Conservation (phyloP, 2,888 invertebrate species). For the Chromoteleia sp. region DNA sequence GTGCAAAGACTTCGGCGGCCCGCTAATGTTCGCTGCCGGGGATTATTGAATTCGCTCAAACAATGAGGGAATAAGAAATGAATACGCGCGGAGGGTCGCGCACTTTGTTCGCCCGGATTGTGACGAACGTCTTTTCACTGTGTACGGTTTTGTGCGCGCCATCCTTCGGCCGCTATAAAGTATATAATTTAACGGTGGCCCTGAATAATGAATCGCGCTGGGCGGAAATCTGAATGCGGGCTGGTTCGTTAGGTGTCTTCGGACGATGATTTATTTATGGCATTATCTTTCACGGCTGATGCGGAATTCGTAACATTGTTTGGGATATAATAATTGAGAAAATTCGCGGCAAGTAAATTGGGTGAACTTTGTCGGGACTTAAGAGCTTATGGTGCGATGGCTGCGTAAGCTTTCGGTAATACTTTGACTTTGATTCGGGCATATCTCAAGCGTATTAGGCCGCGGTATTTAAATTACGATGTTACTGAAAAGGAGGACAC, state of each 20-base stretch:
- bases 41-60: conserved; percentile 62
- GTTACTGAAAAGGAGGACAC: too few species aligned
- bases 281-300: conserved; percentile 35
- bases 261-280: conserved; percentile 57
- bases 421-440: conserved; percentile 58
- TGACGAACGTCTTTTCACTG: conserved; percentile 61
- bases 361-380: conserved; percentile 46
- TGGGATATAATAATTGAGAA: conserved; percentile 43
- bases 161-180: conserved; percentile 25
- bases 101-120: conserved; percentile 51
- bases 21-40: conserved; percentile 50
- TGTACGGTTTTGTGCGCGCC: conserved; percentile 36
- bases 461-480: not conserved
- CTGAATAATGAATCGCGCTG: conserved; percentile 41
- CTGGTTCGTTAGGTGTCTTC: conserved; percentile 44
- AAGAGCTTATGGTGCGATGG: conserved; percentile 50
- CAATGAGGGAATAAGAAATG: conserved; percentile 61
- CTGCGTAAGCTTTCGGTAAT: conserved; percentile 51
- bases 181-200: conserved; percentile 48
- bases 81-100: conserved; percentile 45
- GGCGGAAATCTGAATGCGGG: conserved; percentile 34
- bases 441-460: conserved; percentile 36
- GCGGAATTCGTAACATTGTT: conserved; percentile 46
- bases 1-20: conserved; percentile 40
- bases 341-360: conserved; percentile 40